Base-by-base conservation (phyloP, 1,140 invertebrate genomes). In the Drosophila orena region DNA sequence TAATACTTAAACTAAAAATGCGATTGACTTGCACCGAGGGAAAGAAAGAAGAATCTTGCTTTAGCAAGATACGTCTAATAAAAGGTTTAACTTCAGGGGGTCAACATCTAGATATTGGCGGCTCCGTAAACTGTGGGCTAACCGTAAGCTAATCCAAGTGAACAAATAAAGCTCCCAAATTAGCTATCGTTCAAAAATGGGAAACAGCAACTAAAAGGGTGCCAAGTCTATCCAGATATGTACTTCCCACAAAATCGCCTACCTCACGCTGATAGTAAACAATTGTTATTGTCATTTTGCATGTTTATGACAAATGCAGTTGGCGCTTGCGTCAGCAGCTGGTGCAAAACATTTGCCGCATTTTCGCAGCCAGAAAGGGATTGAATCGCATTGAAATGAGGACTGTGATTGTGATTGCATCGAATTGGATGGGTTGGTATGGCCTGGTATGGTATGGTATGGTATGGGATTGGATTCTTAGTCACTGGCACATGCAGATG, bases 251-350 rank as follows among this genome's bases (percentile, higher is more conserved):
- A 52, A 57, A 11, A 20, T 12, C 35, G 47, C 42, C 44, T 69
- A 35, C 44, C 59, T 57, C 56, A 50, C 34, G 38, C 24, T 15
- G 59, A 60, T 81, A 64, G 40, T 58, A 75, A 47, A 74, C 61
- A 75, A 80, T 71, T 68, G 64, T 68, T 79, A 75, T 81, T 78
- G 69, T 88, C 71, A 68, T 86, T 88, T 88, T 77, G 70, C 81
- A 80, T 86, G 78, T 88, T 88, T 81, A 88, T 85, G 81, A 71
- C 74, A 81, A 85, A 81, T 81, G 43, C 35, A 58, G 62, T 52
- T 70, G 83, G 49, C 74, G 69, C 83, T 88, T 88, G 69, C 81
- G 81, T 85, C 81, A 88, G 78, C 81, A 85, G 65, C 73, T 76
- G 80, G 60, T 77, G 81, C 81, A 78, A 69, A 64, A 57, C 69